Evolutionary conservation across 2,888 invertebrate species (phyloP).

Genomic region (Mamestra brassicae): DNA sequence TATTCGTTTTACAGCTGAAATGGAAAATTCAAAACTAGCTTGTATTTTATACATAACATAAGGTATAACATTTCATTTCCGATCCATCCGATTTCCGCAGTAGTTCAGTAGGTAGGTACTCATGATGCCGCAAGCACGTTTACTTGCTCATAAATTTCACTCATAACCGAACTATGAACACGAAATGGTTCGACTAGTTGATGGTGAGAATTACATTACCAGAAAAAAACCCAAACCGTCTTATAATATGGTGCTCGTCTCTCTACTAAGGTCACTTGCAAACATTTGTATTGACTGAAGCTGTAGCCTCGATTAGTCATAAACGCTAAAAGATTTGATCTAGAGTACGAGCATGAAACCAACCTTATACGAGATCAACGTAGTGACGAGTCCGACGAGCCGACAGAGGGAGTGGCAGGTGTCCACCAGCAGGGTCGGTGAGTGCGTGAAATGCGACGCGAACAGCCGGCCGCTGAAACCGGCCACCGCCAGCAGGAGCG

Average conservation of each 20-base stretch:
- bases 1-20: not conserved
- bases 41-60: too few relatives aligned
- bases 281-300: too few relatives aligned
- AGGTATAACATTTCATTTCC: conserved; percentile 3
- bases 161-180: conserved; percentile 1
- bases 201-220: too few relatives aligned
- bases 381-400: conserved; percentile 94
- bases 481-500: conserved; percentile 93
- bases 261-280: too few relatives aligned
- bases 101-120: conserved; percentile 5
- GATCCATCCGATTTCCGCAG: not conserved
- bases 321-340: not conserved
- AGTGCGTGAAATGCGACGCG: conserved; percentile 97
- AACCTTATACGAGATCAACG: conserved; percentile 86
- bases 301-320: too few relatives aligned
- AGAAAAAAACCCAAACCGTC: too few relatives aligned
- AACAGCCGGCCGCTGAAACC: conserved; percentile 96
- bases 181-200: not conserved
- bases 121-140: conserved; percentile 27
- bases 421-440: conserved; percentile 97
- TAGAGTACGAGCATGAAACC: not conserved
- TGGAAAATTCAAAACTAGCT: too few relatives aligned
- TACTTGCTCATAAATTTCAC: conserved; percentile 37
- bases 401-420: conserved; percentile 98
- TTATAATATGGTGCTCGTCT: too few relatives aligned